Conservation (phyloP, 2,797 vertebrate genomes). For the Cossypha caffra region DNA sequence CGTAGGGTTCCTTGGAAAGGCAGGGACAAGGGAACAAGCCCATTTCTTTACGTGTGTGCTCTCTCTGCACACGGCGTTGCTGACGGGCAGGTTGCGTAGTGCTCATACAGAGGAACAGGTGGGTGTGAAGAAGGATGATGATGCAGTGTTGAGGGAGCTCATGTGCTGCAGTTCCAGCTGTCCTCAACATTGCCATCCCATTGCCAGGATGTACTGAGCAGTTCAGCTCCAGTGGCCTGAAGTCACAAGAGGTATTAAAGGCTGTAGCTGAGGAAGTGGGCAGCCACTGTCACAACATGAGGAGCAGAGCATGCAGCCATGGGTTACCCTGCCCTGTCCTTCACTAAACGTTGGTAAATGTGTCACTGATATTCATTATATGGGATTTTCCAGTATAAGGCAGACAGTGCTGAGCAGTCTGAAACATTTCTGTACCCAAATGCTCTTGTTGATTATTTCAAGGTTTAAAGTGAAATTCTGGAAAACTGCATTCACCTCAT, state of each 20-base stretch:
- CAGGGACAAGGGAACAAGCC: background rate
- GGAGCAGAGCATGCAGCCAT: background rate
- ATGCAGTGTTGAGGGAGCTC: background rate
- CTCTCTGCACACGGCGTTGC: fast-evolving
- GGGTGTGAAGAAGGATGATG: fast-evolving
- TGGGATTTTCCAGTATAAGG: background rate
- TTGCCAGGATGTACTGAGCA: background rate
- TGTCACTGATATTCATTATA: background rate
- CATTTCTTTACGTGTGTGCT: background rate
- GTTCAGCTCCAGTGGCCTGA: background rate
- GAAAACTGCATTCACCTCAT: background rate
- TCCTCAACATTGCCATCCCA: background rate
- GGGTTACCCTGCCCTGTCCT: background rate
- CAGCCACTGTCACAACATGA: background rate
- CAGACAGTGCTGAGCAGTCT: background rate
- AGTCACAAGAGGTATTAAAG: background rate
- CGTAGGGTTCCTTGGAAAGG: background rate
- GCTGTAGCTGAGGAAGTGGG: background rate
- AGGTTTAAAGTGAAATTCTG: background rate
- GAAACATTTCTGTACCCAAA: background rate
- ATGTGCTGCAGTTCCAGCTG: background rate
- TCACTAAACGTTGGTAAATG: background rate
- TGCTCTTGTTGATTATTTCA: background rate
- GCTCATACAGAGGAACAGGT: background rate
- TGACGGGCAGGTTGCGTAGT: background rate